Conservation (phyloP, 2,113 vertebrate species). For the Datnioides undecimradiatus region DNA sequence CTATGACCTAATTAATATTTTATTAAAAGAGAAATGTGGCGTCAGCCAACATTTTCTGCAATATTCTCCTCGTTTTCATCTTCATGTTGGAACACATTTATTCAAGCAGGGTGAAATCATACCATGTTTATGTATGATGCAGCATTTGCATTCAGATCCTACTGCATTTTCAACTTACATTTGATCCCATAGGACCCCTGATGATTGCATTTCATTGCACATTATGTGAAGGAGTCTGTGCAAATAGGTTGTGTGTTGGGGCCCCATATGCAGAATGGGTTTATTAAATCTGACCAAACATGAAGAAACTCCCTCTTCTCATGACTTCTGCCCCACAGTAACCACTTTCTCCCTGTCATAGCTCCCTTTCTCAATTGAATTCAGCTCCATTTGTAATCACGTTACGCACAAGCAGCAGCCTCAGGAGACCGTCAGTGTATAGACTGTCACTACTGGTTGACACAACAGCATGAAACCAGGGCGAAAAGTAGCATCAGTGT, state of each 20-base stretch:
- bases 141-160: slow-evolving; percentile 35
- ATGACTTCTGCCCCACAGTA: slow-evolving; percentile 23
- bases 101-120: slow-evolving; percentile 10
- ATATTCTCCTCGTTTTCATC: slow-evolving; percentile 9
- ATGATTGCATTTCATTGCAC: slow-evolving; percentile 53
- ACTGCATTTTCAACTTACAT: slow-evolving; percentile 4
- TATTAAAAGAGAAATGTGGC: neutral
- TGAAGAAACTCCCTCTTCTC: slow-evolving; percentile 28
- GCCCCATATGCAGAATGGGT: slow-evolving; percentile 22
- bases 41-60: neutral
- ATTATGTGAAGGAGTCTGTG: slow-evolving; percentile 20
- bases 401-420: slow-evolving; percentile 52
- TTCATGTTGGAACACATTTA: neutral
- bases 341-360: slow-evolving; percentile 13
- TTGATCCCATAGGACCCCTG: slow-evolving; percentile 1
- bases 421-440: slow-evolving; percentile 22
- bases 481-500: slow-evolving; percentile 18
- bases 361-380: slow-evolving; percentile 47
- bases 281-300: slow-evolving; percentile 63
- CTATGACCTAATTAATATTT: slow-evolving; percentile 12
- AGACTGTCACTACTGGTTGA: slow-evolving; percentile 44
- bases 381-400: slow-evolving; percentile 55
- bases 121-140: slow-evolving; percentile 19
- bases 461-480: slow-evolving; percentile 19
- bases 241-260: slow-evolving; percentile 21